Conservation (phyloP, 2,797 vertebrate species). For the Melopsittacus undulatus region DNA sequence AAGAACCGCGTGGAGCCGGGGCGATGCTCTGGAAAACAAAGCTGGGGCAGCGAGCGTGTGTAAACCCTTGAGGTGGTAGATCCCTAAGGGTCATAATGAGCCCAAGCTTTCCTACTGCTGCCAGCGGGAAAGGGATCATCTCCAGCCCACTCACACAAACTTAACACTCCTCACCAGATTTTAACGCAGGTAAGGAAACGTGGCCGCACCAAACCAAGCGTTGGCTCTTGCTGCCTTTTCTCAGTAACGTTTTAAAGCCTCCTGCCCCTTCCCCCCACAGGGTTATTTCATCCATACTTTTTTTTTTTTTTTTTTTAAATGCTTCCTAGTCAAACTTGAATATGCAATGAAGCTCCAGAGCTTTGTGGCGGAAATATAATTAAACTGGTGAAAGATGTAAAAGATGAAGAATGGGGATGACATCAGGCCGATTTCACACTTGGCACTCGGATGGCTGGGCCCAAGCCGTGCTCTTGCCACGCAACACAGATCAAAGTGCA, state of each 20-base stretch:
- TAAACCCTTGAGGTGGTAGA: neutral
- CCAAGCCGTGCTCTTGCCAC: slow-evolving; percentile 88
- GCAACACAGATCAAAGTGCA: slow-evolving; percentile 97
- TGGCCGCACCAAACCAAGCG: neutral
- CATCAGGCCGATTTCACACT: slow-evolving; percentile 99
- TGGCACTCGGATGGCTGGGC: slow-evolving; percentile 88
- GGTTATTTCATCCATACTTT: slow-evolving; percentile 85
- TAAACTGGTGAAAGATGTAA: slow-evolving; percentile 91
- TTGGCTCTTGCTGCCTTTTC: slow-evolving; percentile 8
- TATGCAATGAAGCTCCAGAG: slow-evolving; percentile 91
- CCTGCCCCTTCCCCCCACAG: slow-evolving; percentile 83
- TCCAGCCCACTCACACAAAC: neutral
- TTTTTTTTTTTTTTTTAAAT: slow-evolving; percentile 83
- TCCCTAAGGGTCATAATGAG: neutral
- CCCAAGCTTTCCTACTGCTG: neutral
- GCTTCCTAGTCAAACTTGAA: slow-evolving; percentile 97
- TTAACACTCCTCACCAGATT: neutral
- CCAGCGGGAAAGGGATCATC: neutral
- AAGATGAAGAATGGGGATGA: slow-evolving; percentile 94
- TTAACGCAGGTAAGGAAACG: slow-evolving; percentile 17
- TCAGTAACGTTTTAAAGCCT: slow-evolving; percentile 61
- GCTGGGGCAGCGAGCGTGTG: neutral
- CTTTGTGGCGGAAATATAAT: slow-evolving; percentile 99
- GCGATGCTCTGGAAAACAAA: neutral
- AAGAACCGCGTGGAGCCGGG: neutral